These are phyloP conservation scores for Eremophila alpestris DNA, from an alignment of 2,797 vertebrate genomes.

Conservation along the genomic window DNA sequence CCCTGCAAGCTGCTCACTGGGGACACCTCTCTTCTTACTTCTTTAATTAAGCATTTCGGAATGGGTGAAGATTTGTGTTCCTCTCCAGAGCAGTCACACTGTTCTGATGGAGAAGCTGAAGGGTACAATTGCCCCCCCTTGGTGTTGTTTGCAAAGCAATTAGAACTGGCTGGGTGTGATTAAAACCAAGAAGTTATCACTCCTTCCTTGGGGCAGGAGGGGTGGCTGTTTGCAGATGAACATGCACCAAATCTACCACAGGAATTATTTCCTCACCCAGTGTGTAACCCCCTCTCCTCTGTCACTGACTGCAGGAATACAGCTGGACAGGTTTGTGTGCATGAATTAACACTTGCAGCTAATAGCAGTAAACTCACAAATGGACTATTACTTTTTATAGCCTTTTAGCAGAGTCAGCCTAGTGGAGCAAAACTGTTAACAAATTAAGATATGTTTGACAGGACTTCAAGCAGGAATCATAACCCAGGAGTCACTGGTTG, in stretches of 20 bases:
- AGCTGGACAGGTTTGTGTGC: background rate
- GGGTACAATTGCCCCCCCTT: background rate
- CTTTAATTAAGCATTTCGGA: background rate
- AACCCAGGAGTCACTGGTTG: background rate
- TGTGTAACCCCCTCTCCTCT: background rate
- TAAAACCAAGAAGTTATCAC: constrained; percentile 38
- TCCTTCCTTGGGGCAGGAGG: background rate
- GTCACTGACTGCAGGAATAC: background rate
- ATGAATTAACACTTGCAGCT: constrained; percentile 63
- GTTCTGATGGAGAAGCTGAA: background rate
- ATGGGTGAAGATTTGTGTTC: background rate
- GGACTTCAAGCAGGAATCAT: constrained; percentile 9
- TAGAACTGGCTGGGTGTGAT: constrained; percentile 27
- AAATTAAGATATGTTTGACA: constrained; percentile 57
- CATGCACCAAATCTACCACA: background rate
- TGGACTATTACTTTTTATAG: constrained; percentile 71
- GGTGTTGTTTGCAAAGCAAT: constrained; percentile 41
- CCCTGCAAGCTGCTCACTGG: background rate
- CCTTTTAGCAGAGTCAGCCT: constrained; percentile 55
- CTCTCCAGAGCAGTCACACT: background rate
- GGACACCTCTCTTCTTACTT: background rate
- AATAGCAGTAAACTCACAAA: constrained; percentile 66
- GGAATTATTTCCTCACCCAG: background rate
- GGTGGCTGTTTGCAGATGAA: background rate
- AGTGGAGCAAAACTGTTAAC: constrained; percentile 66